Evolutionary conservation across 64 coral and sea anemone species (phyloP).

Genomic region (Porites lutea): DNA sequence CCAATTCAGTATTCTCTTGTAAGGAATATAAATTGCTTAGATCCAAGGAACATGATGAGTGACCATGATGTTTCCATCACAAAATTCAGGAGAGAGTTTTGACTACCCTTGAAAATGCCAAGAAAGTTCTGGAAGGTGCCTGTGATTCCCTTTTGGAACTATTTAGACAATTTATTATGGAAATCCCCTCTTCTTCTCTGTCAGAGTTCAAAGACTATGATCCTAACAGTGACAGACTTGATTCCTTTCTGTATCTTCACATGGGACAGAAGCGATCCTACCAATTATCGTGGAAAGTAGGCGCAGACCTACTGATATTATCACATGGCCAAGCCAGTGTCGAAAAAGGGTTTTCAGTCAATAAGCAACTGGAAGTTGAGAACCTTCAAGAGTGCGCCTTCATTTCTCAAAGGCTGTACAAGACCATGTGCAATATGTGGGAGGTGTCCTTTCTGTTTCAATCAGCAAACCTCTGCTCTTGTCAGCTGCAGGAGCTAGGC

Average conservation of each 20-base stretch:
- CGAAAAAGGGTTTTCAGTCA: constrained; percentile 70
- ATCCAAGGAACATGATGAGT: constrained; percentile 49
- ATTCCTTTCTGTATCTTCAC: constrained; percentile 67
- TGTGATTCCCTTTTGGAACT: constrained; percentile 42
- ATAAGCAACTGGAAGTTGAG: constrained; percentile 66
- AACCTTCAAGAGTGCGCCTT: constrained; percentile 71
- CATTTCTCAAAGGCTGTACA: constrained; percentile 61
- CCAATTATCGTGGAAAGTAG: constrained; percentile 55
- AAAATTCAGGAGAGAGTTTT: constrained; percentile 54
- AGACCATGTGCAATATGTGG: constrained; percentile 45
- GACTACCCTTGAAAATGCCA: constrained; percentile 26
- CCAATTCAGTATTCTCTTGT: constrained; percentile 57
- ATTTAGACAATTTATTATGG: constrained; percentile 24
- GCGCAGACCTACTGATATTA: constrained; percentile 43
- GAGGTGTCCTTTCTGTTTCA: constrained; percentile 8
- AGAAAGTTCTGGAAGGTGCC: constrained; percentile 19
- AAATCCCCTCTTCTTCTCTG: constrained; percentile 14
- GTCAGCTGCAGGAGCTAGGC: constrained; percentile 52
- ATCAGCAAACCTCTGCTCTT: constrained; percentile 20
- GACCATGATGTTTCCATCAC: constrained; percentile 41
- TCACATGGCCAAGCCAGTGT: constrained; percentile 72
- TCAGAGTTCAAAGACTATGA: constrained; percentile 66
- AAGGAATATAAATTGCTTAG: constrained; percentile 52
- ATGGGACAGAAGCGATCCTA: constrained; percentile 44
- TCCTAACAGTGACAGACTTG: constrained; percentile 47